A percentile compares a stretch with the other conserved stretches of the same genome.
phyloP scores from a whole-genome alignment of 2,888 invertebrate genomes.

The Drosophila neutralis region DNA sequence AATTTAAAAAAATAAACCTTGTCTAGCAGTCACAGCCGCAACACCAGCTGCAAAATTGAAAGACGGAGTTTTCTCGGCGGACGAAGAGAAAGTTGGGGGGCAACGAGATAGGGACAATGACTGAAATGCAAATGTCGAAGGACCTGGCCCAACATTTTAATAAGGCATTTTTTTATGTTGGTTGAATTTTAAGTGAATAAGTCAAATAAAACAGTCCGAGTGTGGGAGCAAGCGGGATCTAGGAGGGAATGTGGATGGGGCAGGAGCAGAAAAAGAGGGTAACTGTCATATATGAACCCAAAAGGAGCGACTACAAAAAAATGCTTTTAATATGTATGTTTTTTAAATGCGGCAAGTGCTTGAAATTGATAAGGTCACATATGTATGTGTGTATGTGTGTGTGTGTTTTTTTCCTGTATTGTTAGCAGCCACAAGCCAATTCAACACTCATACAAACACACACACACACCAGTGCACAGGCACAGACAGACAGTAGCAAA shows the following conservation, averaged over 20 bases:
- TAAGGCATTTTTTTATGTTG: slow-evolving; percentile 49
- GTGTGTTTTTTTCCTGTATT: slow-evolving; percentile 37
- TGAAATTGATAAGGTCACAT: slow-evolving; percentile 70
- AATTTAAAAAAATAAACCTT: slow-evolving; percentile 59
- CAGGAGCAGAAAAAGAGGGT: neutral
- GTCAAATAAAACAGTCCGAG: slow-evolving; percentile 51
- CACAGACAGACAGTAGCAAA: slow-evolving; percentile 19
- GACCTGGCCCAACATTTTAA: slow-evolving; percentile 68
- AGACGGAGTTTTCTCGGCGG: neutral
- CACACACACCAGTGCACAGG: slow-evolving; percentile 1
- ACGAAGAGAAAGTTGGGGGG: neutral
- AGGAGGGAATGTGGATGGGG: neutral
- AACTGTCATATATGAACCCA: slow-evolving; percentile 38
- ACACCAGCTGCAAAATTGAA: neutral
- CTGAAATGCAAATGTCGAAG: slow-evolving; percentile 69
- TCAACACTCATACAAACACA: slow-evolving; percentile 16
- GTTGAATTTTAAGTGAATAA: slow-evolving; percentile 67
- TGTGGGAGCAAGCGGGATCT: neutral
- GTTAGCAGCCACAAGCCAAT: slow-evolving; percentile 54
- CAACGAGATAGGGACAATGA: slow-evolving; percentile 10
- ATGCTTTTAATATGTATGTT: slow-evolving; percentile 47
- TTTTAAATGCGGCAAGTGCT: slow-evolving; percentile 72
- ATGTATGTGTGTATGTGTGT: slow-evolving; percentile 16
- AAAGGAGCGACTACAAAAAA: slow-evolving; percentile 30
- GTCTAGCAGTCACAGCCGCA: slow-evolving; percentile 33